Base-by-base conservation (phyloP, 1,140 invertebrate species). In the Monochamus saltuarius region DNA sequence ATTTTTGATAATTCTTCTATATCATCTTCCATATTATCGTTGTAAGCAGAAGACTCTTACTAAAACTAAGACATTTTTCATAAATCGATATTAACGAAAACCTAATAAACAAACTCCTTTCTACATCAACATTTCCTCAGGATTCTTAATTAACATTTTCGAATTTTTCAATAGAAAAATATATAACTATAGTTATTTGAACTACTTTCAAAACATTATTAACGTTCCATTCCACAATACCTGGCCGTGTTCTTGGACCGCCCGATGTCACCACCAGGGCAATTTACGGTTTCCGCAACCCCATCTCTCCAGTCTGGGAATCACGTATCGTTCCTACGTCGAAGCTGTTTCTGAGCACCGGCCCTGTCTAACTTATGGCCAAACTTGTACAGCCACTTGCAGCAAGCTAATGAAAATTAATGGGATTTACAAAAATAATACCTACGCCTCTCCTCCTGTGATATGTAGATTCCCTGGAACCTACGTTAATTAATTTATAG, bases 361-460 rank as follows among this genome's bases (percentile, higher is more conserved):
- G 56, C 29, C 42, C 45, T 45, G 47, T 47, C 50, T 58, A 58
- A 58, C 56, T 58, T 58, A 58, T 58, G 50, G 29, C 36, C 38
- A 50, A 58, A 58, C 36, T 50, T 49, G 45, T 58, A 50, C 42
- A 47, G 56, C 56, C 56, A 58, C 36, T 58, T 58, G 38, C 56
- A 58, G 56, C 40, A 11, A 22, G 8, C 45, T 58, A 58, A 58
- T 58, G 56, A 47, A 58, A 58, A 58, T 58, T 58, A 58, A 58
- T 58, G 56, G 56, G 22, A 10, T 14, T 16, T 45, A 17, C 14
- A 45, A 14, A 45, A 45, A 45, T 45, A 17, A 9, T 17, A 45
- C 13, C 16, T 16, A 40, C 14, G 11, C 14, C 39, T 40, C 14
- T 14, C 14, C 39, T 40, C 14, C 22, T 22, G 42, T 45, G 16